These are phyloP conservation scores for Crematogaster levior DNA, from an alignment of 2,888 invertebrate species.

Conservation along the genomic window DNA sequence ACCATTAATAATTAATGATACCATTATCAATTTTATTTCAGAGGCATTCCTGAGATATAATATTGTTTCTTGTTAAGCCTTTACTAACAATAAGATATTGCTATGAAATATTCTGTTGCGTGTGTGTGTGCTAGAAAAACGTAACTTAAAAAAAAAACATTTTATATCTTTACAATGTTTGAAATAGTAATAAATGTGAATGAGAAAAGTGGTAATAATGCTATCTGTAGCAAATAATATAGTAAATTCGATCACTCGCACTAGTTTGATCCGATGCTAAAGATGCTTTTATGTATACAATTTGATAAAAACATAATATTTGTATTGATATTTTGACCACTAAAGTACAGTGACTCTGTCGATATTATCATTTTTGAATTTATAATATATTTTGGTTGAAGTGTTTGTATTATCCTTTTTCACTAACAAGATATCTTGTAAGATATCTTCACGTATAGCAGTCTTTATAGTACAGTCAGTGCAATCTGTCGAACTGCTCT, in stretches of 20 bases:
- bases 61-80: not conserved
- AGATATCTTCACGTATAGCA: not conserved
- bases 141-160: not conserved
- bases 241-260: not conserved
- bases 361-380: not conserved
- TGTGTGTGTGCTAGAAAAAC: not conserved
- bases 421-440: not conserved
- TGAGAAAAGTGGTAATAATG: not conserved
- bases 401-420: not conserved
- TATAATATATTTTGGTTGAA: not conserved
- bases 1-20: constrained; percentile 18
- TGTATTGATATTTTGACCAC: not conserved
- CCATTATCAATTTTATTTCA: constrained; percentile 20
- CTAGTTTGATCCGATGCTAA: not conserved
- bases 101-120: not conserved
- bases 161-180: not conserved
- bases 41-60: constrained; percentile 13
- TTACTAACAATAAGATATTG: constrained; percentile 12
- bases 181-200: not conserved
- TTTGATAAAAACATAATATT: constrained; percentile 1
- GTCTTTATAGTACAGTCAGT: not conserved
- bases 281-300: not conserved
- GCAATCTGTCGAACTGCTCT: not conserved
- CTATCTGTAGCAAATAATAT: constrained; percentile 8
- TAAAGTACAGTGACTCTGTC: not conserved